Percentiles rank a stretch among this genome's conserved stretches.
These are phyloP conservation scores for Xiphorhynchus erythropygius DNA, from an alignment of 2,797 vertebrate species.

Conservation along the genomic window DNA sequence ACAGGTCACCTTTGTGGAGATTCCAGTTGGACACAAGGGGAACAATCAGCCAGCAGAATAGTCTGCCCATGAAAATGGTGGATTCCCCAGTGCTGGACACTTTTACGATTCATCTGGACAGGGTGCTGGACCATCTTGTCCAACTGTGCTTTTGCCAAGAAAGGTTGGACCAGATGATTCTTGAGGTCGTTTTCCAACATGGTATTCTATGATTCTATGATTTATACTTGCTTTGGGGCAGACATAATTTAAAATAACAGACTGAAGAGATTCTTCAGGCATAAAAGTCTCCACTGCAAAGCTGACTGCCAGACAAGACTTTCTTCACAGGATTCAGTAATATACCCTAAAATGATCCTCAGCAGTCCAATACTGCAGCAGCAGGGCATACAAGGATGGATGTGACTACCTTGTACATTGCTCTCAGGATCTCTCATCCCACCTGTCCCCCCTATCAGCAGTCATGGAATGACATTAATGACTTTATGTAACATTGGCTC, in stretches of 20 bases:
- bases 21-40: neutral
- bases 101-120: neutral
- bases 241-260: slow-evolving; percentile 24
- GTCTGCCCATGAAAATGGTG: neutral
- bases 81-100: neutral
- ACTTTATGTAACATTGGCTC: neutral
- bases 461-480: neutral
- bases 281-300: neutral
- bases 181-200: neutral
- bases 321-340: neutral
- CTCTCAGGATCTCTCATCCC: neutral
- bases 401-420: neutral
- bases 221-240: slow-evolving; percentile 19
- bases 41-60: neutral
- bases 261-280: neutral
- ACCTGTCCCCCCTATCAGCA: neutral
- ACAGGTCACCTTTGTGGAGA: neutral
- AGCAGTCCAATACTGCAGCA: neutral
- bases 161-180: neutral
- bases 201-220: neutral
- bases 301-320: neutral
- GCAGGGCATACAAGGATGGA: neutral
- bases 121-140: neutral
- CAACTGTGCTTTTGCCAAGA: neutral
- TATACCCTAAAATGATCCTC: neutral